phyloP scores from a whole-genome alignment of 2,113 vertebrate genomes.

The Azemiops feae region DNA sequence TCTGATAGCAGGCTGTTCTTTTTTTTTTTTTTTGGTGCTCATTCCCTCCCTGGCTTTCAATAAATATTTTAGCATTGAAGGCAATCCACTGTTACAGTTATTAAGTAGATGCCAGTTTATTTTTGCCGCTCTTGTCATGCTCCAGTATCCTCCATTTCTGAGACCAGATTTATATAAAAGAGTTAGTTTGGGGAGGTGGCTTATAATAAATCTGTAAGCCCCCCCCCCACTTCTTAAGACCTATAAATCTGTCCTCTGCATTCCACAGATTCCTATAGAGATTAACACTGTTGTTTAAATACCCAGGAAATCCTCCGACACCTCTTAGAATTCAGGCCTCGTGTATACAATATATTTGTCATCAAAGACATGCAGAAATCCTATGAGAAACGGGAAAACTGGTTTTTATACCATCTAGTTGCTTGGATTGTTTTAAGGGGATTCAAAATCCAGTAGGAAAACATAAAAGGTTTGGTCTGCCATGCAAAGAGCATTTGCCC shows the following conservation, averaged over 20 bases:
- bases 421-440: slow-evolving; percentile 56
- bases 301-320: slow-evolving; percentile 78
- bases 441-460: slow-evolving; percentile 24
- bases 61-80: slow-evolving; percentile 60
- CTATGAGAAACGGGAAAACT: slow-evolving; percentile 36
- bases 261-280: slow-evolving; percentile 79
- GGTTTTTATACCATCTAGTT: slow-evolving; percentile 48
- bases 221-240: slow-evolving; percentile 65
- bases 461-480: slow-evolving; percentile 31
- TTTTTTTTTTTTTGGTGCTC: slow-evolving; percentile 28
- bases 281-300: slow-evolving; percentile 80
- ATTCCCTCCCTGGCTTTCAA: slow-evolving; percentile 17
- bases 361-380: slow-evolving; percentile 56
- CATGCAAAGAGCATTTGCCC: slow-evolving; percentile 32
- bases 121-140: slow-evolving; percentile 66
- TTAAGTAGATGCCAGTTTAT: slow-evolving; percentile 59
- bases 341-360: slow-evolving; percentile 59
- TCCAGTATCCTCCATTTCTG: slow-evolving; percentile 56
- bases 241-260: slow-evolving; percentile 73
- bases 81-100: slow-evolving; percentile 54
- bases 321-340: slow-evolving; percentile 59
- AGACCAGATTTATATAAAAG: slow-evolving; percentile 67
- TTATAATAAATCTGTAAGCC: slow-evolving; percentile 69
- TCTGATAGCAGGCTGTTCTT: slow-evolving; percentile 57
- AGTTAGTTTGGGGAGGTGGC: slow-evolving; percentile 54